A percentile compares a stretch with the other conserved stretches of the same genome.
Conservation (phyloP, 2,797 vertebrate species). For the Ispidina picta region DNA sequence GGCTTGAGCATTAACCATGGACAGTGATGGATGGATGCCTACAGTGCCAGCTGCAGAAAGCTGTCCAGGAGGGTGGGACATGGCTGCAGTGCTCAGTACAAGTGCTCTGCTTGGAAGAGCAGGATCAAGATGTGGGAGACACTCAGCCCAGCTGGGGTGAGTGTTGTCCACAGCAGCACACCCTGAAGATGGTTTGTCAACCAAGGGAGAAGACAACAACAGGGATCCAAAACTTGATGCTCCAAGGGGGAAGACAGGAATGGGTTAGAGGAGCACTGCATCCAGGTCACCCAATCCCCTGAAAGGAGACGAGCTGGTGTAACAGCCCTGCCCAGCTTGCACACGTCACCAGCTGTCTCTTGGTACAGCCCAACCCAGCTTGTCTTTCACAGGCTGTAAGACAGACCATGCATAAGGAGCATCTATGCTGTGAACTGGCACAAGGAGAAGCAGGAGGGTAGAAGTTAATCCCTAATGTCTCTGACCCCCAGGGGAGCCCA, state of each 20-base stretch:
- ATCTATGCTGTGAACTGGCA: accelerated
- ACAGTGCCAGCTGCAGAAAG: not conserved
- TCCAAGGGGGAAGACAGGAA: accelerated
- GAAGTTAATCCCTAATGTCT: accelerated
- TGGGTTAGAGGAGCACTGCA: accelerated
- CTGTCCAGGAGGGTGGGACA: not conserved
- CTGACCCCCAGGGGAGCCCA: not conserved
- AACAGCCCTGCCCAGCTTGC: not conserved
- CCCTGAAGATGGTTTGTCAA: not conserved
- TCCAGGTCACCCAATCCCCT: not conserved
- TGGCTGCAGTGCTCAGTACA: not conserved
- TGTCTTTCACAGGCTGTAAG: not conserved
- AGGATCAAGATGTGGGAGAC: not conserved
- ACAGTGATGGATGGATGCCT: not conserved
- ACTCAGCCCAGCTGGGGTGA: accelerated
- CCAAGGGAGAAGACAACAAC: too few species aligned
- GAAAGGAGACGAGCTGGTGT: not conserved
- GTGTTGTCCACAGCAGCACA: accelerated
- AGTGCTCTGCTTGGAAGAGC: accelerated
- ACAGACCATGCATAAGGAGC: not conserved
- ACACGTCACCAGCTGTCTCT: accelerated
- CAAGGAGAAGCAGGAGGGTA: not conserved
- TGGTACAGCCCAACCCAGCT: not conserved
- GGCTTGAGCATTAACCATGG: not conserved
- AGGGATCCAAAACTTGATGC: too few species aligned